Conservation (phyloP, 35 echinoderm and acorn worm species). For the Lytechinus variegatus region DNA sequence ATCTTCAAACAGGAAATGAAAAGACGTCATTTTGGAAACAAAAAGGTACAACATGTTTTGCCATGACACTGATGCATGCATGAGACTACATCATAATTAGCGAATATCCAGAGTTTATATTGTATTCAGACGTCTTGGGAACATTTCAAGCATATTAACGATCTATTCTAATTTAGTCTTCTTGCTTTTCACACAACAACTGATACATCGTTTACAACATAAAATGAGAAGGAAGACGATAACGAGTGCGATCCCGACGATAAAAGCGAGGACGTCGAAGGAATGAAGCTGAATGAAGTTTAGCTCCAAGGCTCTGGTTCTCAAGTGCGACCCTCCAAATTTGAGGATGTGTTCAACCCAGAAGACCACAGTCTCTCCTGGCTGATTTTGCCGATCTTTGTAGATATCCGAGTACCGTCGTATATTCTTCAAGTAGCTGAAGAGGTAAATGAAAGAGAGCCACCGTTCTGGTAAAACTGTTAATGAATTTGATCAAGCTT, state of each 20-base stretch:
- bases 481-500: too few relatives aligned
- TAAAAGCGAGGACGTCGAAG: slow-evolving; percentile 38
- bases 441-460: not conserved
- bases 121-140: too few relatives aligned
- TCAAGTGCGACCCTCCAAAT: slow-evolving; percentile 59
- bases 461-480: too few relatives aligned
- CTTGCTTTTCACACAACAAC: not conserved
- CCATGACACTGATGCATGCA: too few relatives aligned
- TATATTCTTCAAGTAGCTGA: not conserved
- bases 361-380: slow-evolving; percentile 13
- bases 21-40: too few relatives aligned
- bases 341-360: slow-evolving; percentile 77
- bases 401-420: not conserved
- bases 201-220: not conserved
- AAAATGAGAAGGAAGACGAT: not conserved
- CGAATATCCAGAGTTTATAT: too few relatives aligned
- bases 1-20: too few relatives aligned
- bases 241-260: not conserved
- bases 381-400: not conserved
- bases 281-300: slow-evolving; percentile 58
- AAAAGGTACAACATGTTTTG: too few relatives aligned
- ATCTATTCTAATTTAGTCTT: not conserved
- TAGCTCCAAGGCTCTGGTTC: slow-evolving; percentile 30
- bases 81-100: too few relatives aligned
- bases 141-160: not conserved